A percentile compares a stretch with the other conserved stretches of the same genome.
Conservation (phyloP, 2,888 invertebrate species). For the Amaurobius ferox region DNA sequence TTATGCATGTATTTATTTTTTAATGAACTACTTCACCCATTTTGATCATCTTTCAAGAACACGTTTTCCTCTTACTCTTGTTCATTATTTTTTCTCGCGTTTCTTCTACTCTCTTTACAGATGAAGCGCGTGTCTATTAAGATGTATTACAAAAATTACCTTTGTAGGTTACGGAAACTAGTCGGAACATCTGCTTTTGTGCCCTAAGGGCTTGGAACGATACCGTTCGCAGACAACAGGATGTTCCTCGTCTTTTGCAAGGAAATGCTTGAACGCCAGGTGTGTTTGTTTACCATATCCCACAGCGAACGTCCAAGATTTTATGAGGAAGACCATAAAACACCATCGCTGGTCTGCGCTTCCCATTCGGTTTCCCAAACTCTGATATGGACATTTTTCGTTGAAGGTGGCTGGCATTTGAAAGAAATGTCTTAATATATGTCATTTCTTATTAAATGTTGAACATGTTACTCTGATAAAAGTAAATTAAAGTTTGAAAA, state of each 20-base stretch:
- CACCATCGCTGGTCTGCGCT: not conserved
- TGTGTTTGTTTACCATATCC: constrained; percentile 38
- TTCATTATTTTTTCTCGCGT: not conserved
- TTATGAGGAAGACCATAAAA: constrained; percentile 2
- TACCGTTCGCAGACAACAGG: constrained; percentile 28
- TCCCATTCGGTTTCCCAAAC: not conserved
- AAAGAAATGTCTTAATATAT: too few species aligned
- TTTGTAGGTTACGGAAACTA: not conserved
- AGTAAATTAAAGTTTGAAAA: too few species aligned
- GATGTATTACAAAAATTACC: constrained; percentile 16
- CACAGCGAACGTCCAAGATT: not conserved
- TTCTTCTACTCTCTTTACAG: too few species aligned
- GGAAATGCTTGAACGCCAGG: constrained; percentile 41
- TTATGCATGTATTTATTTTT: too few species aligned
- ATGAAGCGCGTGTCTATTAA: not conserved
- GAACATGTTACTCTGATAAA: too few species aligned
- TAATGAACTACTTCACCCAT: not conserved
- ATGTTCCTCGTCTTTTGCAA: constrained; percentile 12
- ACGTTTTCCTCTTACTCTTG: not conserved
- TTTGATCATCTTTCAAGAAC: not conserved
- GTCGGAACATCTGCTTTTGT: constrained; percentile 16
- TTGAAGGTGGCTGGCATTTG: too few species aligned
- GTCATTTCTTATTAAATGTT: too few species aligned
- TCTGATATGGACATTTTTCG: too few species aligned
- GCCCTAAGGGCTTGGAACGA: constrained; percentile 1